Conservation (phyloP, 2,113 vertebrate genomes). For the Vombatus ursinus region DNA sequence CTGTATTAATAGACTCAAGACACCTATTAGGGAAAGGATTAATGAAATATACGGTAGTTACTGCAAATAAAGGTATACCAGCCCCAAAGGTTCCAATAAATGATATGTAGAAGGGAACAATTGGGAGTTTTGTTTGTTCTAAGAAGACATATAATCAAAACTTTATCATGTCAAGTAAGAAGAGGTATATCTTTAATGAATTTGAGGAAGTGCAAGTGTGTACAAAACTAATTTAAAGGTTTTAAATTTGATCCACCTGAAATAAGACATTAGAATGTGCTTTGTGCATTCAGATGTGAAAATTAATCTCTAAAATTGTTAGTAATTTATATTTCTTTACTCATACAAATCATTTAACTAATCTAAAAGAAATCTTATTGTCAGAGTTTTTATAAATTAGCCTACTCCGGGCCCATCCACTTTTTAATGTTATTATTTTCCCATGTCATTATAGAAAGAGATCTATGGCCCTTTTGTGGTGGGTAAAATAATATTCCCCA, state of each 20-base stretch:
- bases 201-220: background rate
- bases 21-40: background rate
- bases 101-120: background rate
- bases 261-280: background rate
- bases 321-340: background rate
- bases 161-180: background rate
- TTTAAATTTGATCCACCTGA: background rate
- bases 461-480: background rate
- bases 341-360: background rate
- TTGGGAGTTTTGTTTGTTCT: background rate
- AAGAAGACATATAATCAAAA: background rate
- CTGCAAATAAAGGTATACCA: background rate
- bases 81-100: background rate
- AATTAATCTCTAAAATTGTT: background rate
- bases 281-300: background rate
- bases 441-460: background rate
- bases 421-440: background rate
- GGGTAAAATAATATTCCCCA: background rate
- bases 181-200: background rate
- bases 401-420: background rate
- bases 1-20: constrained; percentile 39
- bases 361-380: background rate
- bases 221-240: background rate
- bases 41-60: background rate
- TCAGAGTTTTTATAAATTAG: background rate